Evolutionary conservation across 2,888 invertebrate species (phyloP), one percentile per base, ranked within the genome.

Genomic region (Adineta ricciae): DNA sequence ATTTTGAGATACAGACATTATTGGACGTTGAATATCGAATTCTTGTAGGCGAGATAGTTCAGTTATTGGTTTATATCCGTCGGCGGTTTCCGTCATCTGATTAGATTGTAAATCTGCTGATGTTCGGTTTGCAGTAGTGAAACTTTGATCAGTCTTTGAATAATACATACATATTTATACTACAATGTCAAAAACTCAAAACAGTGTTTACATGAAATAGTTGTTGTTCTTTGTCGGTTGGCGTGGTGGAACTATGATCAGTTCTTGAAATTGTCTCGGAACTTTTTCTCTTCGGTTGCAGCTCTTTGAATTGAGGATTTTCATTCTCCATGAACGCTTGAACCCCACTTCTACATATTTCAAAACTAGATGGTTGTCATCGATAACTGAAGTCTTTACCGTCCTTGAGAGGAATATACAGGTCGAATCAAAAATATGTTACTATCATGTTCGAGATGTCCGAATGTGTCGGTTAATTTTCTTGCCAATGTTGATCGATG

Each of bases 351-450:
- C 78, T 78, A 36, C 1, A 24, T 32, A 64, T 27, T 32, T 11
- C 16, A 11, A 16, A 64, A 32, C 14, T 32, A 2, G 11, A 56
- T 24, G 1, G 9, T 24, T 73, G 32, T n/a, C 16, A 46, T 46
- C 8, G 11, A 49, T 27, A 24, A 38, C n/a, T n/a, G n/a, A 85
- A 21, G 50, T 86, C 56, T 87, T 86, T 87, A 89, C 89, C 88
- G 88, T 24, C 88, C 88, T 56, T 88, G 87, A 86, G 89, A 89
- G 0, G 90, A 90, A 86, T 88, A 90, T 88, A 90, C 88, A 7
- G 90, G 90, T 86, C 90, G 90, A 87, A 90, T 90, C 27, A 90
- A 89, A 87, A 90, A 90, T 27, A 90, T 88, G 24, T 90, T 90
- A 2, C 89, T 90, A 84, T 90, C 89, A 82, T 88, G 87, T 86